A percentile compares a stretch with the other conserved stretches of the same genome.
Evolutionary conservation across 2,797 vertebrate genomes (phyloP).

Genomic region (Sebastes iracundus): DNA sequence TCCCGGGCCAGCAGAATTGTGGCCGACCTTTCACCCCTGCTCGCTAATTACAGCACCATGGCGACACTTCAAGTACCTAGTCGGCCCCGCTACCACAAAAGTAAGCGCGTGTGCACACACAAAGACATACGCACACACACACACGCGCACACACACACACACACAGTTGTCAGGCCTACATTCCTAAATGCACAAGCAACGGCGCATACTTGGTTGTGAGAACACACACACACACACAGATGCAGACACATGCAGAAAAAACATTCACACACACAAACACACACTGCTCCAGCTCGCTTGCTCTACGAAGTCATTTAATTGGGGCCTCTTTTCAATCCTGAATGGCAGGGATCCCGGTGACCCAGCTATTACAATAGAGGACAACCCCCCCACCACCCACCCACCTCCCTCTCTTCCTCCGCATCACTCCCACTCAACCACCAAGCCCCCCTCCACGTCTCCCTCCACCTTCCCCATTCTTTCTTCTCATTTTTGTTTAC

Average conservation of each 20-base stretch:
- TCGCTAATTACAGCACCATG: slow-evolving; percentile 93
- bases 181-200: slow-evolving; percentile 36
- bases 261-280: slow-evolving; percentile 18
- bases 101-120: slow-evolving; percentile 25
- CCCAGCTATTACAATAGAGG: slow-evolving; percentile 72
- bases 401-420: slow-evolving; percentile 26
- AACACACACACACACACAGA: not conserved
- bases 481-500: slow-evolving; percentile 71
- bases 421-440: slow-evolving; percentile 42
- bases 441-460: not conserved
- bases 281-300: slow-evolving; percentile 71
- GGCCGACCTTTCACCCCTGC: slow-evolving; percentile 88
- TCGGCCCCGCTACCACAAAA: slow-evolving; percentile 57
- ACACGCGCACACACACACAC: slow-evolving; percentile 1
- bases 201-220: not conserved
- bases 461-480: slow-evolving; percentile 42
- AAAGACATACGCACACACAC: slow-evolving; percentile 29
- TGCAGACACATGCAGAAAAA: not conserved
- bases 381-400: slow-evolving; percentile 27
- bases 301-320: slow-evolving; percentile 90
- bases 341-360: slow-evolving; percentile 75
- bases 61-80: slow-evolving; percentile 91
- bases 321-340: slow-evolving; percentile 84
- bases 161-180: slow-evolving; percentile 26
- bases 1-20: slow-evolving; percentile 86